Evolutionary conservation across 1,140 invertebrate species (phyloP).

Genomic region (Eubasilissa regina): DNA sequence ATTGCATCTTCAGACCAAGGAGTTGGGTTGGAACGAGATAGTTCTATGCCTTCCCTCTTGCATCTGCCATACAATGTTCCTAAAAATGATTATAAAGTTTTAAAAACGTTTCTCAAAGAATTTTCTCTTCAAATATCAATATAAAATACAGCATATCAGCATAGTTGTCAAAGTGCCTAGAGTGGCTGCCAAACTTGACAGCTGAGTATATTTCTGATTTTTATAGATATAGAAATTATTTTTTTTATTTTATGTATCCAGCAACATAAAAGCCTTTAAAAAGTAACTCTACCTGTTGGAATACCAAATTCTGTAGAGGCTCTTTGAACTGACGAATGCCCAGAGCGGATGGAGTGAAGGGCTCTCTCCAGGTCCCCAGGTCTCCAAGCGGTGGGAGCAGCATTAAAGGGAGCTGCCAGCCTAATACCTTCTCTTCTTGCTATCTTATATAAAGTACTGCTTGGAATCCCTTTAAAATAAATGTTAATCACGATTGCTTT

Average conservation of each 20-base stretch:
- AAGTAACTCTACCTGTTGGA: constrained; percentile 75
- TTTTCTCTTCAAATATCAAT: no score
- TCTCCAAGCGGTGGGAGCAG: constrained; percentile 91
- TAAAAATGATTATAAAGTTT: constrained; percentile 55
- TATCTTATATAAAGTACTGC: constrained; percentile 92
- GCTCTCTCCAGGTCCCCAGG: constrained; percentile 87
- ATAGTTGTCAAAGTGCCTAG: no score
- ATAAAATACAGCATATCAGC: no score
- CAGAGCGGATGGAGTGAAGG: constrained; percentile 85
- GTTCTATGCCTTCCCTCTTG: constrained; percentile 90
- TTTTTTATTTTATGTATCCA: no score
- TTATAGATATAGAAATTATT: no score
- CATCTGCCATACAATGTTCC: constrained; percentile 89
- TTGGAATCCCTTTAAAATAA: constrained; percentile 79
- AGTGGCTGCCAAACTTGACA: no score
- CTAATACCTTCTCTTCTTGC: constrained; percentile 90
- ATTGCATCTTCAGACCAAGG: constrained; percentile 93
- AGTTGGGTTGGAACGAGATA: constrained; percentile 87
- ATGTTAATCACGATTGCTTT: no score
- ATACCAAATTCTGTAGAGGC: constrained; percentile 89
- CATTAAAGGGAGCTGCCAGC: constrained; percentile 89
- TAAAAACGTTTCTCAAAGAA: not conserved
- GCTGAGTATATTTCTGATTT: no score
- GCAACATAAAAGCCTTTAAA: no score
- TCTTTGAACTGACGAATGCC: constrained; percentile 88